Percentiles rank a stretch among this genome's conserved stretches.
phyloP scores from a whole-genome alignment of 2,113 vertebrate genomes.

The Equus przewalskii region DNA sequence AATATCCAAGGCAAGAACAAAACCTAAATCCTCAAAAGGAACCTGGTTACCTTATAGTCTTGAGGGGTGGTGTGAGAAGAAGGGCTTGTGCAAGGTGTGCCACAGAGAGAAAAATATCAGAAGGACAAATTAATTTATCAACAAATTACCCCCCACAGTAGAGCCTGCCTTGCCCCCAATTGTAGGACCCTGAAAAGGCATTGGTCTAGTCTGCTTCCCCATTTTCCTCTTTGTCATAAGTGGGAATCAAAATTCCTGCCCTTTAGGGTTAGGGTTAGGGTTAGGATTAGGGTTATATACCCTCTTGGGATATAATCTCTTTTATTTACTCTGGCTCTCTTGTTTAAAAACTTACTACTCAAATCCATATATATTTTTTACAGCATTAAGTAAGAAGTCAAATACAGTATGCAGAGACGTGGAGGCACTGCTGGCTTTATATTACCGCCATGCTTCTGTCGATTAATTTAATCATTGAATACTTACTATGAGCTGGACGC shows the following conservation, averaged over 20 bases:
- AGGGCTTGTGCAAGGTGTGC: background rate
- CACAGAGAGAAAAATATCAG: background rate
- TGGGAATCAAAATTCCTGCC: background rate
- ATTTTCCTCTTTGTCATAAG: background rate
- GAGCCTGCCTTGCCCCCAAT: background rate
- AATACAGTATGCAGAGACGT: background rate
- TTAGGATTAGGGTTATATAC: too few relatives aligned
- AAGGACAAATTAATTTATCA: background rate
- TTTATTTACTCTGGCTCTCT: background rate
- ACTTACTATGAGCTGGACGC: too few relatives aligned
- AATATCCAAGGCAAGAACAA: background rate
- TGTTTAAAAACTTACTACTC: background rate
- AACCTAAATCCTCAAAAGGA: background rate
- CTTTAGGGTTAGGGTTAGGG: too few relatives aligned
- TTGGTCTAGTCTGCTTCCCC: background rate
- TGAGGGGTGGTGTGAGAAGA: background rate
- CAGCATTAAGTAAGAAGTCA: background rate
- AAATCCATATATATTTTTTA: background rate
- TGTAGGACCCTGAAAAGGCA: background rate
- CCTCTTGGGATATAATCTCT: background rate
- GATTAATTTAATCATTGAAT: too few relatives aligned
- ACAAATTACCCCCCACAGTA: background rate
- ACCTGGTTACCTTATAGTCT: background rate
- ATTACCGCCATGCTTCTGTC: background rate
- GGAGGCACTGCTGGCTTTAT: background rate